phyloP scores from a whole-genome alignment of 2,888 invertebrate species.

The Acanthoscelides obtectus region DNA sequence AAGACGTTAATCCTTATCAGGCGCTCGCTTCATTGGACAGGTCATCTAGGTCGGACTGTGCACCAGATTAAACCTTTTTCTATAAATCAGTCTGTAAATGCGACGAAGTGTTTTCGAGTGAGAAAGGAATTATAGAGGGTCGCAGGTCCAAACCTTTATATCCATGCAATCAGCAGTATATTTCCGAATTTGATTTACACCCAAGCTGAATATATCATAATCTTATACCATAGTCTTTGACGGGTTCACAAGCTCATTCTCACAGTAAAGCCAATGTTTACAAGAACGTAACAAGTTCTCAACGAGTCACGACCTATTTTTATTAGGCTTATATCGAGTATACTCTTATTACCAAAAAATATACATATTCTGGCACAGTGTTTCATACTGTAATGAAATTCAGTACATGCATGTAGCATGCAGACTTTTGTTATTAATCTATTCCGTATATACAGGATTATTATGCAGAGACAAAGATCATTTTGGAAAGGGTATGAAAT shows the following conservation, averaged over 20 bases:
- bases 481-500: no score
- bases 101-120: slow-evolving; percentile 1
- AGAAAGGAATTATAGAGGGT: neutral
- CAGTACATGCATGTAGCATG: neutral
- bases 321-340: neutral
- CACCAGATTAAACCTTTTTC: slow-evolving; percentile 40
- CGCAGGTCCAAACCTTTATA: neutral
- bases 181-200: no score
- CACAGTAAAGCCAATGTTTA: no score
- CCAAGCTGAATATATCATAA: no score
- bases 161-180: neutral
- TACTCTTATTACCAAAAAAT: neutral
- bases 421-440: neutral
- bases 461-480: neutral
- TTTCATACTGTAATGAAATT: neutral
- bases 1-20: slow-evolving; percentile 44
- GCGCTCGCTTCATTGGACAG: slow-evolving; percentile 44
- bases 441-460: neutral
- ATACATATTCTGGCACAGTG: neutral
- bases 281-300: neutral
- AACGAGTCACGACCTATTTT: neutral
- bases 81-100: slow-evolving; percentile 36
- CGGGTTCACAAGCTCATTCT: no score
- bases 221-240: no score
- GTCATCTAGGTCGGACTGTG: slow-evolving; percentile 39